Base-by-base conservation (phyloP, 2,797 vertebrate species). In the Microcaecilia unicolor region DNA sequence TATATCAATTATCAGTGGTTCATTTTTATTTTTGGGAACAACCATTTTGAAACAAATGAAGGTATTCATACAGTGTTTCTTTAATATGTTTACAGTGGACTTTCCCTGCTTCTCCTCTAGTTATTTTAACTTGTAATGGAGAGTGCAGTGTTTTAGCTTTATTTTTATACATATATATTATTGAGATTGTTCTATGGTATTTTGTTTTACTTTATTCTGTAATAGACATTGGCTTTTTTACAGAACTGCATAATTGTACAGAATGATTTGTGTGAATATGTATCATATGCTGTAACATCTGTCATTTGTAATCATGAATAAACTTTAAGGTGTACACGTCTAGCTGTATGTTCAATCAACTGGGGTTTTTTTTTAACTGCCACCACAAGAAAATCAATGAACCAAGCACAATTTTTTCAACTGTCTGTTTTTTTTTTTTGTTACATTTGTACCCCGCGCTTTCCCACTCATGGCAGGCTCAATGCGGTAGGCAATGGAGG, bases 41-140 rank as follows among this genome's bases (percentile, higher is more conserved):
- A 39, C 30, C 57, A 36, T 41, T 59, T 49, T 44, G 19, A 44
- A 64, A n/a, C n/a, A n/a, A 69, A 58, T 58, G 58, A 69, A 65
- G 70, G 58, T 52, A 57, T 64, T 59, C 58, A 37, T 30, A 37
- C 45, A 54, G 39, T 68, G 63, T 63, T 71, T 54, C 35, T 38
- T n/a, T n/a, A n/a, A 55, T 57, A 6, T 56, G 44, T 54, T n/a
- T 60, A 32, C 61, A 45, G 55, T 54, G 30, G 7, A 51, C 41
- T 61, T 62, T 50, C 62, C 53, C 28, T 48, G 33, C 26, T 49
- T 57, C 33, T n/a, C 48, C 14, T 66, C 63, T 56, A 67, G 55
- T 46, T 66, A 61, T 47, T 58, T 51, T 61, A n/a, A n/a, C n/a
- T n/a, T n/a, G n/a, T n/a, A 57, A 54, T 3, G 37, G 24, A 39